phyloP scores from a whole-genome alignment of 2,888 invertebrate species.

The Zaprionus bogoriensis region DNA sequence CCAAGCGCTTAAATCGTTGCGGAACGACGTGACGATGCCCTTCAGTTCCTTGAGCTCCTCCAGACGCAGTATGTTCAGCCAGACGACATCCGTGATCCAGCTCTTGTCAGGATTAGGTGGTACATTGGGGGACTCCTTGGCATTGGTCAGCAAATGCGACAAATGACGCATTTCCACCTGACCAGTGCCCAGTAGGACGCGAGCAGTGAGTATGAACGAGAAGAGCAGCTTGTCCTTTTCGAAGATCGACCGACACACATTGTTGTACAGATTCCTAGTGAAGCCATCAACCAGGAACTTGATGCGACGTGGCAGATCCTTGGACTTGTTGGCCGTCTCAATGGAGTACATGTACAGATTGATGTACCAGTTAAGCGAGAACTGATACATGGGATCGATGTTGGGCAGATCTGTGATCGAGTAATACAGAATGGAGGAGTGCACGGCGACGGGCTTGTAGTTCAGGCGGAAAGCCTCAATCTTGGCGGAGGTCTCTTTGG shows the following conservation, averaged over 20 bases:
- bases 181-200: constrained; percentile 86
- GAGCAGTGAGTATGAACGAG: constrained; percentile 88
- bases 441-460: constrained; percentile 93
- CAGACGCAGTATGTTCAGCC: constrained; percentile 91
- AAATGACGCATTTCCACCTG: constrained; percentile 87
- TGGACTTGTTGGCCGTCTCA: constrained; percentile 84
- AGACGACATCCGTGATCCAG: constrained; percentile 91
- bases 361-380: constrained; percentile 96
- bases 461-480: constrained; percentile 91
- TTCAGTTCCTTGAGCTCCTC: constrained; percentile 86
- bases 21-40: constrained; percentile 86
- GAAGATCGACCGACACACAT: constrained; percentile 94
- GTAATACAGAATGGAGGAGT: constrained; percentile 94
- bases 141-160: constrained; percentile 89
- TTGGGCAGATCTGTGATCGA: constrained; percentile 93
- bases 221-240: constrained; percentile 94
- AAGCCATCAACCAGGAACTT: constrained; percentile 91
- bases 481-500: constrained; percentile 91
- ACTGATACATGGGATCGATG: constrained; percentile 97
- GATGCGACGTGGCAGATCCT: constrained; percentile 89
- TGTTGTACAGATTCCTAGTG: constrained; percentile 91
- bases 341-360: constrained; percentile 85
- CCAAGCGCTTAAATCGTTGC: constrained; percentile 84
- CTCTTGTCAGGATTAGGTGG: constrained; percentile 88
- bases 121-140: constrained; percentile 76